A percentile compares a stretch with the other conserved stretches of the same genome.
Evolutionary conservation across 2,113 vertebrate genomes (phyloP).

Genomic region (Mionectes macconnelli): DNA sequence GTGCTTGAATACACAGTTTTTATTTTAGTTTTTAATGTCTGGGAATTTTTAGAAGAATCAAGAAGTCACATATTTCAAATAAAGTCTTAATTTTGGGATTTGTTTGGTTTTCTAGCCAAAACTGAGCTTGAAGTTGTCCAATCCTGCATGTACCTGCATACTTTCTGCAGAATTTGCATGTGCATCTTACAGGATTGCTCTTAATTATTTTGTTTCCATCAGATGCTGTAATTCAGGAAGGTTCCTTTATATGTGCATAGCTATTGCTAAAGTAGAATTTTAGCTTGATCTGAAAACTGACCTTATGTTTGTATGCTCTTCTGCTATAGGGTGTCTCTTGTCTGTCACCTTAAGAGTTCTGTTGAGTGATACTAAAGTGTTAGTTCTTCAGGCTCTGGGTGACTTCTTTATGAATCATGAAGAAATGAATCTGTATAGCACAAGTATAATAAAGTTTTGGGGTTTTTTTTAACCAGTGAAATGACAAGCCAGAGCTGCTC

Average conservation of each 20-base stretch:
- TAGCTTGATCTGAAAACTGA: neutral
- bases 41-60: neutral
- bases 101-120: neutral
- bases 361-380: neutral
- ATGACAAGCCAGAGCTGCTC: neutral
- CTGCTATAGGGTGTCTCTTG: neutral
- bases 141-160: accelerated
- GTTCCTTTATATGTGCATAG: neutral
- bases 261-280: neutral
- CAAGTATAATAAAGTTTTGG: neutral
- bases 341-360: neutral
- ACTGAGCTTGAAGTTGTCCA: neutral
- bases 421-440: neutral
- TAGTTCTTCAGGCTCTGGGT: neutral
- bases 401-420: neutral
- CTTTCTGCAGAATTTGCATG: neutral
- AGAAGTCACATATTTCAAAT: neutral
- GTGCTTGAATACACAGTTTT: neutral
- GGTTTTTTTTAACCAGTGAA: neutral
- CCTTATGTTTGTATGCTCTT: neutral
- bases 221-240: neutral
- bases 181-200: neutral
- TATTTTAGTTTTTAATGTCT: neutral
- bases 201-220: neutral
- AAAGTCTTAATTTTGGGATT: neutral